phyloP scores from a whole-genome alignment of 2,888 invertebrate species.

The Cephus rjabovi region DNA sequence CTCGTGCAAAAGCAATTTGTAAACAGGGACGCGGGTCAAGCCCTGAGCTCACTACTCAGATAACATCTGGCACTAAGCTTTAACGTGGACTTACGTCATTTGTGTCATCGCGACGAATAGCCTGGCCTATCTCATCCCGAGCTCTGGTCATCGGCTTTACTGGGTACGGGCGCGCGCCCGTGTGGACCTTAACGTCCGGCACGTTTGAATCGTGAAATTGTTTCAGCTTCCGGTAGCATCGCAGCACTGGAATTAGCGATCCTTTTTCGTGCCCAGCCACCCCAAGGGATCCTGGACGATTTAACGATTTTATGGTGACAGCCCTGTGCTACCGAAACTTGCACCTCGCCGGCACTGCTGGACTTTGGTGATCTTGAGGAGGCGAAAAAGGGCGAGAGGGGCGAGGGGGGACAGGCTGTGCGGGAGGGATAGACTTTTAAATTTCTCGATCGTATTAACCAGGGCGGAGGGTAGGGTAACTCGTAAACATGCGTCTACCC shows the following conservation, averaged over 20 bases:
- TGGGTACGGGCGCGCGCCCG: background rate
- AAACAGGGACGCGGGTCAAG: background rate
- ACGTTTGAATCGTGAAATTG: background rate
- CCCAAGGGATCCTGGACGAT: background rate
- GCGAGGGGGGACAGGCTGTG: background rate
- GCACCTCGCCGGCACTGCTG: background rate
- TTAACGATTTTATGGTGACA: background rate
- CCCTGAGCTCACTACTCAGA: background rate
- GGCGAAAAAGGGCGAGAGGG: background rate
- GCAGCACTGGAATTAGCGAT: background rate
- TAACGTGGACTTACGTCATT: slow-evolving; percentile 21
- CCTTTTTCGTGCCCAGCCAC: background rate
- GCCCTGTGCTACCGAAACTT: background rate
- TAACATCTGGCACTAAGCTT: slow-evolving; percentile 23
- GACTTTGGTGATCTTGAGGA: background rate
- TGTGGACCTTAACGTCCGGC: background rate
- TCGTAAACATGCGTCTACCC: background rate
- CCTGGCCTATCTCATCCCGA: slow-evolving; percentile 17
- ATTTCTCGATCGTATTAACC: background rate
- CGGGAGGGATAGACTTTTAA: background rate
- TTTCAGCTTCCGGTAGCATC: background rate
- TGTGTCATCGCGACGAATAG: slow-evolving; percentile 25
- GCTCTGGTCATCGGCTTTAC: background rate
- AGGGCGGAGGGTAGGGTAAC: background rate
- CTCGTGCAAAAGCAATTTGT: background rate